Base-by-base conservation (phyloP, 2,888 invertebrate genomes). In the Linnaemya tessellans region DNA sequence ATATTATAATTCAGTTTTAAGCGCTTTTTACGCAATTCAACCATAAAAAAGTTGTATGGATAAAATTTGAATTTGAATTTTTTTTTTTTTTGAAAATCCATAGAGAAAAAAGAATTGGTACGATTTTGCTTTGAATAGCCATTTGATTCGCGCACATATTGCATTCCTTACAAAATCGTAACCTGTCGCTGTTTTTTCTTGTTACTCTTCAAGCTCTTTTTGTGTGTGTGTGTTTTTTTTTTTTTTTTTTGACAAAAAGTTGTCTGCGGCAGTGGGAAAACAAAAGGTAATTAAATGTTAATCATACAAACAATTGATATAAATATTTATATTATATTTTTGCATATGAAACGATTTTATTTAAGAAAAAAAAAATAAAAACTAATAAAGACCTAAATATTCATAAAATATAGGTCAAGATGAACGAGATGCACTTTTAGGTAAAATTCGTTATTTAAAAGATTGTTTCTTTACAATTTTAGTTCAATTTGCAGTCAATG, bases 11-110 rank as follows among this genome's bases (percentile, higher is more conserved):
- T 78, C 78, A 30, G 62, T 73, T 77, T 68, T 81, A 78, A 78
- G 78, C 75, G 78, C 43, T 64, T 81, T 84, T 85, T 81, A 85
- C 79, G 81, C 81, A 85, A 85, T 64, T 65, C 65, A 70, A 22
- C 43, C 30, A 65, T 11, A 13, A 38, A 22, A 30, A 67, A 30
- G 20, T 13, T 41, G 38, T 70, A 41, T 64, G 46, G 41, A 80
- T 56, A 62, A 60, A 30, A 54, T 65, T 54, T 7, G 20, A 41
- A 30, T 51, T 70, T 15, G 22, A n/a, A n/a, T n/a, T n/a, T n/a
- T n/a, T n/a, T n/a, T n/a, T n/a, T n/a, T n/a, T n/a, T 22, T 70
- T 68, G 20, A 38, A 54, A 54, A 54, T 58, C 58, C 58, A 25
- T 7, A 15, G 46, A 11, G n/a, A 46, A 58, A 58, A 20, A 38